Base-by-base conservation (phyloP, 1,140 invertebrate species). In the Parapsyche elsis region DNA sequence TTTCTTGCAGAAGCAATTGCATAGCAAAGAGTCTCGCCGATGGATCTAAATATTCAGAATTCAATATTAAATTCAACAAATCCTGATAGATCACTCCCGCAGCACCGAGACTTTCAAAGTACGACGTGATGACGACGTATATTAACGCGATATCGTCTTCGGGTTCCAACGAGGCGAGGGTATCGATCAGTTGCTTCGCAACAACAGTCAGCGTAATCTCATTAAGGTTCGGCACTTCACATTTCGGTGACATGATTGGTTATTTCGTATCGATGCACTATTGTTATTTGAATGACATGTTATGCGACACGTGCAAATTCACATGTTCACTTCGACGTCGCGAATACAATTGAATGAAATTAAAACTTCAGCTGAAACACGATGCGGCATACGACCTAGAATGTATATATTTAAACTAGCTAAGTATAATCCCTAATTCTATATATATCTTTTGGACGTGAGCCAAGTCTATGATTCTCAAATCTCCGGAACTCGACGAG, bases 81-180 rank as follows among this genome's bases (percentile, higher is more conserved):
- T 92, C 91, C 86, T 93, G 91, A 80, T 92, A 90, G 73, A 92
- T 91, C 83, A 92, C 91, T 24, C 87, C 88, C 0, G 91, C 91
- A 5, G 90, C 90, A 23, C 90, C 90, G 84, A 89, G 87, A 64
- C 85, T 87, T 53, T 90, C 87, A 80, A 91, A 88, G 84, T 91
- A 92, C 19, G 90, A 90, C 10, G 90, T 90, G 9, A 91, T 85
- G 84, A 91, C 88, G 0, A 89, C 89, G 85, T 91, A 91, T 5
- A 89, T 86, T 5, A 91, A 85, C 5, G 87, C 87, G 9, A 90
- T 87, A 86, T 92, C 90, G 84, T 90, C 86, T 19, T 90, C 89
- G 1, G 89, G 85, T 30, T 90, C 86, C 30, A 90, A 86, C 71
- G 84, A 84, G 44, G 86, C 84, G n/a, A 90, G 81, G 9, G 88